Evolutionary conservation across 1,140 invertebrate genomes (phyloP), one percentile per base, ranked within the genome.

Genomic region (Penaeus chinensis): DNA sequence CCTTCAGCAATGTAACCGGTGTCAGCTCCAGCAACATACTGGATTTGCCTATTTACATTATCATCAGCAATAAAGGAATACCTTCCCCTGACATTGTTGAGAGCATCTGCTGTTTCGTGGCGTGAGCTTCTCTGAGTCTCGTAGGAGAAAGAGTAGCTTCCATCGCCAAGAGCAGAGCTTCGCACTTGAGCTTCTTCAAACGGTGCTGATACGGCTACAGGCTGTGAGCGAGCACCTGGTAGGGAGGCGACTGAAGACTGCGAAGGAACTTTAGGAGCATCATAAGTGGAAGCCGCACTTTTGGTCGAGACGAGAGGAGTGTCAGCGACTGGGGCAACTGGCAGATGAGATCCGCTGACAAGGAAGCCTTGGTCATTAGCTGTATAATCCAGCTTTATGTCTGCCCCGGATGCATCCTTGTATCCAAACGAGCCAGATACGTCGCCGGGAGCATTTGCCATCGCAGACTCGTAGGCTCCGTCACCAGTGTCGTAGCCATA

Each of bases 31-130:
- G 71, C 71, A 74, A 74, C 27, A 32, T 74, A 74, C 7, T 81
- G 13, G 85, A 87, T 87, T 20, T 22, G 1, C 13, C 80, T 65
- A n/a, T 87, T 71, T n/a, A 76, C 19, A 0, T 80, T 69, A 42
- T 87, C 85, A 63, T 87, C 85, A 11, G 85, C 71, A 32, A 82
- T 47, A 42, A 76, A 87, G 20, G 85, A 82, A 65, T 87, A 87
- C 42, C 18, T 42, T 82, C 85, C 85, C 18, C 2, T 82, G 19
- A 87, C 85, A 63, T 79, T 71, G 54, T 87, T 87, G 47, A 65
- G 32, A 54, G 80, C 65, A 19, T 87, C 85, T 13, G 47, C 79
- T 61, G 85, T 63, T 47, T 87, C 85, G 24, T 37, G 22, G 5
- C 80, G 79, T 11, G 85, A 87, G 60, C 80, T 87, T 47, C 62